Evolutionary conservation across 23 tunicate species (phyloP).

Genomic region (Halocynthia roretzi): DNA sequence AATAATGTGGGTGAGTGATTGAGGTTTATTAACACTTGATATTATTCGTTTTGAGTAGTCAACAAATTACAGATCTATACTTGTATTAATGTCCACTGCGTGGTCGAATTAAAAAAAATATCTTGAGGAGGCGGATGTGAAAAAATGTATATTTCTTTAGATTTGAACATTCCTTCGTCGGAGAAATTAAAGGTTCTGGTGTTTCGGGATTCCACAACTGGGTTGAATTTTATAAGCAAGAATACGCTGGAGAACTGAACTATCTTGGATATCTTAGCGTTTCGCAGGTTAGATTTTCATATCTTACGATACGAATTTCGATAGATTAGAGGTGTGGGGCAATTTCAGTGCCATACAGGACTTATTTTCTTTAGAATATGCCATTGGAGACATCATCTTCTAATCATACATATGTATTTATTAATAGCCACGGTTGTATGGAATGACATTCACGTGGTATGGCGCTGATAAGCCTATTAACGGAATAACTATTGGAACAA

Average conservation of each 20-base stretch:
- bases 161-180: constrained; percentile 91
- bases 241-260: constrained; percentile 36
- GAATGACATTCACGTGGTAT: constrained; percentile 59
- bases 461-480: constrained; percentile 39
- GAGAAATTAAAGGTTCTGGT: constrained; percentile 46
- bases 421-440: constrained; percentile 53
- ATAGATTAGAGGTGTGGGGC: background rate
- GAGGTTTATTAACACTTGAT: no score
- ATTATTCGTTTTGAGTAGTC: no score
- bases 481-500: constrained; percentile 45
- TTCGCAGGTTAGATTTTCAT: constrained; percentile 26
- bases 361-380: background rate
- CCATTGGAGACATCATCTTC: background rate
- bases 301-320: background rate
- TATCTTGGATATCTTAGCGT: constrained; percentile 46
- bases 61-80: no score
- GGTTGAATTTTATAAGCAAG: constrained; percentile 66
- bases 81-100: no score
- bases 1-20: no score
- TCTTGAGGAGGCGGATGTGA: no score
- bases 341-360: background rate
- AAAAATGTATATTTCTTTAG: constrained; percentile 19
- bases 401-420: background rate
- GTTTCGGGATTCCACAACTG: constrained; percentile 90
- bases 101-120: no score